Conservation (phyloP, 1,140 invertebrate species). For the Zaprionus taronus region DNA sequence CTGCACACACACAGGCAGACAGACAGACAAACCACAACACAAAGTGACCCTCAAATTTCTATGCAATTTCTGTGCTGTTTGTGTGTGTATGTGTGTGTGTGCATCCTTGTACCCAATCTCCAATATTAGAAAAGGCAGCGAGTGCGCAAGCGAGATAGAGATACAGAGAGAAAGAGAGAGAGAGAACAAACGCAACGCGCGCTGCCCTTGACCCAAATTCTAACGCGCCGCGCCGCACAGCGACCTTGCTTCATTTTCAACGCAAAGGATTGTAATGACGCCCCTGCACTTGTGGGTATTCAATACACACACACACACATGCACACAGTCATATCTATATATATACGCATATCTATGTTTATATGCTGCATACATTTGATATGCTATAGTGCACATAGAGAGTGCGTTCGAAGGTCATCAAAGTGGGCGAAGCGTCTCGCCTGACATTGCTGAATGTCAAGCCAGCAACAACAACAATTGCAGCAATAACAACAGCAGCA, state of each 20-base stretch:
- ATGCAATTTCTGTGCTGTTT: slow-evolving; percentile 70
- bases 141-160: background rate
- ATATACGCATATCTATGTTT: slow-evolving; percentile 2
- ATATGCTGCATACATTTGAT: slow-evolving; percentile 4
- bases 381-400: slow-evolving; percentile 24
- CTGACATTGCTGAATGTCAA: slow-evolving; percentile 78
- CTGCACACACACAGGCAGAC: slow-evolving; percentile 49
- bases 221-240: slow-evolving; percentile 33
- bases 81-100: slow-evolving; percentile 33
- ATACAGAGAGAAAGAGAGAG: background rate
- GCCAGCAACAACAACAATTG: slow-evolving; percentile 21
- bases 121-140: slow-evolving; percentile 73
- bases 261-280: slow-evolving; percentile 33
- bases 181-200: slow-evolving; percentile 35
- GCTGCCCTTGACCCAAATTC: slow-evolving; percentile 78
- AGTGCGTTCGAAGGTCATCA: slow-evolving; percentile 35
- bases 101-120: slow-evolving; percentile 79
- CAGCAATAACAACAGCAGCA: slow-evolving; percentile 22
- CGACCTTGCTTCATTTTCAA: slow-evolving; percentile 71
- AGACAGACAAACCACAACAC: slow-evolving; percentile 16
- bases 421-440: slow-evolving; percentile 41
- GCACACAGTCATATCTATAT: slow-evolving; percentile 4
- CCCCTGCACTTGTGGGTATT: slow-evolving; percentile 67
- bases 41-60: slow-evolving; percentile 69
- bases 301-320: slow-evolving; percentile 12